Base-by-base conservation (phyloP, 2,797 vertebrate genomes). In the Etheostoma nigrum region DNA sequence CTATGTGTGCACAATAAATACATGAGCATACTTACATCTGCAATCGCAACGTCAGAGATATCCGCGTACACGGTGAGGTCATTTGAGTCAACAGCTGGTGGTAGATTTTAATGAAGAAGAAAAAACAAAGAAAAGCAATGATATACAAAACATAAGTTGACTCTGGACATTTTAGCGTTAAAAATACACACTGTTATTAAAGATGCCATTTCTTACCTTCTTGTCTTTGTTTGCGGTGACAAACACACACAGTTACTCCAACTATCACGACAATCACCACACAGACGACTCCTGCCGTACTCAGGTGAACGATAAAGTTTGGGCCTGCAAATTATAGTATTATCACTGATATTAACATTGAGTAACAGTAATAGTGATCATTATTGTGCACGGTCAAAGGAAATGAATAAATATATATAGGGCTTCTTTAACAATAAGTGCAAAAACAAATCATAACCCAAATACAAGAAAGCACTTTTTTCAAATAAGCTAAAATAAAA, bases 1-100 rank as follows among this genome's bases (percentile, higher is more conserved):
- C 0, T 6, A 6, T 7, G 18, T 19, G 4, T 13, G 2, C 27
- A 49, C 19, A 55, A 19, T 3, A 19, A 11, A 45, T 40, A 1
- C 11, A 12, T 1, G 1, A 14, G 18, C 9, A 19, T n/a, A 82
- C 86, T 85, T 23, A 90, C 90, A 2, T 19, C 2, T 1, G n/a
- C 10, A 10, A 0, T 0, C 3, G 40, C 5, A 33, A 74, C 6
- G 0, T 89, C 84, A 10, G 45, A 0, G 57, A 91, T 70, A 6
- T 88, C 88, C 1, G 88, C 88, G 0, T 92, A 91, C 25, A 90
- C 53, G 0, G 85, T 90, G 18, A 67, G 48, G 0, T 89, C 86
- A 5, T 42, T 19, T 23, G 16, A 6, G 5, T 86, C 67, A 0
- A 4, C 21, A 5, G 3, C 82, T 80, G 8, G 1, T 51, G 54